These are phyloP conservation scores for Gouania willdenowi DNA, from an alignment of 2,797 vertebrate species.

Conservation along the genomic window DNA sequence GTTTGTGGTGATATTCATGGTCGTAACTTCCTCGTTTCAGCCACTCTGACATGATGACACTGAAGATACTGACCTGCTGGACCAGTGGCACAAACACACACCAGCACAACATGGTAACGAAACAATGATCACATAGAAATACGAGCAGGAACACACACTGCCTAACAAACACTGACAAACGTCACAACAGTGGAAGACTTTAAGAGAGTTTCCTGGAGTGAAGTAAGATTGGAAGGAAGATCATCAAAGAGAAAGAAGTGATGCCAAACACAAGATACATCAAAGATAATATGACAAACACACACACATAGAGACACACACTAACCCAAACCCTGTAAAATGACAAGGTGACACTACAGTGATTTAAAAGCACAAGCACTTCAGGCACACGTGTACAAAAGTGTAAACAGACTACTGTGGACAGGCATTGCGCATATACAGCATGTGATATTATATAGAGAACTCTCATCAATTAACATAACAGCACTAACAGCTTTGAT, in stretches of 20 bases:
- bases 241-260: not conserved
- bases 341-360: slow-evolving; percentile 33
- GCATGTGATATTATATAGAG: too few relatives aligned
- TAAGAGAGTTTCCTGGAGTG: not conserved
- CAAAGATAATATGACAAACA: not conserved
- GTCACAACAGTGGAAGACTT: not conserved
- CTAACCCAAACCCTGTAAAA: slow-evolving; percentile 12
- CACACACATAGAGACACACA: slow-evolving; percentile 9
- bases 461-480: too few relatives aligned
- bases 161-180: not conserved
- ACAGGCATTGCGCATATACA: not conserved
- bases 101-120: slow-evolving; percentile 19
- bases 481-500: too few relatives aligned
- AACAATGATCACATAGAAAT: slow-evolving; percentile 1
- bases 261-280: not conserved
- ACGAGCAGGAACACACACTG: slow-evolving; percentile 3
- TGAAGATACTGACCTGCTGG: slow-evolving; percentile 56
- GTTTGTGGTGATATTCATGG: slow-evolving; percentile 65
- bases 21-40: slow-evolving; percentile 56
- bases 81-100: slow-evolving; percentile 27
- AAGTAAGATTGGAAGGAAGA: too few relatives aligned
- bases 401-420: slow-evolving; percentile 7
- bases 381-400: slow-evolving; percentile 11
- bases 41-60: slow-evolving; percentile 59
- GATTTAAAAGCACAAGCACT: slow-evolving; percentile 12